Evolutionary conservation across 2,797 vertebrate genomes (phyloP).

Genomic region (Protosalanx chinensis): DNA sequence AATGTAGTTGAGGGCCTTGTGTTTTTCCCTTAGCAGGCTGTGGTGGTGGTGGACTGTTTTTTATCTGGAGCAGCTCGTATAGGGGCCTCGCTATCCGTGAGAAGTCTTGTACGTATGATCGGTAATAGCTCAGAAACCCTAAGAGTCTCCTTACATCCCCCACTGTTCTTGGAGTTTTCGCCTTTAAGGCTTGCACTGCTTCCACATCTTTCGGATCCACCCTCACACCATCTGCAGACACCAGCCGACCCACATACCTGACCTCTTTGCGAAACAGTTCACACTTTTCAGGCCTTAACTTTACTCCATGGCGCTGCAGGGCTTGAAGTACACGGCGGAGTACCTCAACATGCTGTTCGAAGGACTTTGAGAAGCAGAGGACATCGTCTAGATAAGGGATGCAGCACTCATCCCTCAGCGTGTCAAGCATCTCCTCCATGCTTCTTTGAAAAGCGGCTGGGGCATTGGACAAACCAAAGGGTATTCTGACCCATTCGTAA

Average conservation of each 20-base stretch:
- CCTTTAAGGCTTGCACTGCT: slow-evolving; percentile 4
- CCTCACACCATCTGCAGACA: not conserved
- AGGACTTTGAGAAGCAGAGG: slow-evolving; percentile 17
- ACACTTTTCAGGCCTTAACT: slow-evolving; percentile 14
- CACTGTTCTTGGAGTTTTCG: slow-evolving; percentile 12
- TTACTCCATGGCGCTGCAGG: not conserved
- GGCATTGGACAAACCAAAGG: slow-evolving; percentile 14
- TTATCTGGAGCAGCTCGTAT: not conserved
- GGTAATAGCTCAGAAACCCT: slow-evolving; percentile 18
- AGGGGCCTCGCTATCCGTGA: slow-evolving; percentile 6
- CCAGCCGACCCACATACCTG: not conserved
- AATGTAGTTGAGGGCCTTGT: not conserved
- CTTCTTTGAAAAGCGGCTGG: slow-evolving; percentile 23
- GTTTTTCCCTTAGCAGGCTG: not conserved
- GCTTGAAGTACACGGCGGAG: not conserved
- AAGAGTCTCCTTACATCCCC: slow-evolving; percentile 12
- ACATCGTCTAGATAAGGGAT: slow-evolving; percentile 16
- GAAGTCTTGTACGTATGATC: slow-evolving; percentile 16
- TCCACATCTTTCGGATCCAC: slow-evolving; percentile 18
- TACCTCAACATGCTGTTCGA: slow-evolving; percentile 16
- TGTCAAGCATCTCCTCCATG: slow-evolving; percentile 15
- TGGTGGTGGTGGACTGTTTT: not conserved
- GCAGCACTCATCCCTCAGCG: slow-evolving; percentile 17
- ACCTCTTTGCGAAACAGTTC: slow-evolving; percentile 16
- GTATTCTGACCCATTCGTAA: slow-evolving; percentile 16